phyloP scores from a whole-genome alignment of 2,797 vertebrate species.

The Mionectes olivaceus region DNA sequence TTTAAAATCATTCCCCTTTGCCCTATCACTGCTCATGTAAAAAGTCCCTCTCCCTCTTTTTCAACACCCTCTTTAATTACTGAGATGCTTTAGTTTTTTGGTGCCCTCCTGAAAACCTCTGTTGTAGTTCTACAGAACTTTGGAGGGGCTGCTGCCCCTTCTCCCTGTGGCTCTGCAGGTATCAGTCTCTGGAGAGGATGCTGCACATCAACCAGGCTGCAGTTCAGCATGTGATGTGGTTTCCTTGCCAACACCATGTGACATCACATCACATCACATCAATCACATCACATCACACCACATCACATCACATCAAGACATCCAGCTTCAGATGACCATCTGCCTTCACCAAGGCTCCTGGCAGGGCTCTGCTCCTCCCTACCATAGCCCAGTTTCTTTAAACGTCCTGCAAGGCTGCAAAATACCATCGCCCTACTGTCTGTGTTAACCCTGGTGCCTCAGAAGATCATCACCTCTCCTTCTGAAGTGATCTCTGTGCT shows the following conservation, averaged over 20 bases:
- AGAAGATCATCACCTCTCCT: background rate
- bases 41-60: background rate
- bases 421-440: background rate
- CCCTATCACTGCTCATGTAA: background rate
- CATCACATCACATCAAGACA: background rate
- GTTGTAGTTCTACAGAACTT: background rate
- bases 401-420: background rate
- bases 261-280: background rate
- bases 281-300: background rate
- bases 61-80: background rate
- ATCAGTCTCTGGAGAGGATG: background rate
- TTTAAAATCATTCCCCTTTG: background rate
- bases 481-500: rapidly evolving
- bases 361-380: background rate
- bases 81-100: background rate
- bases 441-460: rapidly evolving
- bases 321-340: background rate
- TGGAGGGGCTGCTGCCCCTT: background rate
- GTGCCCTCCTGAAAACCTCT: background rate
- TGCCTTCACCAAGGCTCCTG: background rate
- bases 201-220: background rate
- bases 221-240: rapidly evolving
- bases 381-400: background rate
- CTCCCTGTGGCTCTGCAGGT: background rate
- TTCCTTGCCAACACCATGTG: background rate